Conservation (phyloP, 2,888 invertebrate species). For the Meteorus colon region DNA sequence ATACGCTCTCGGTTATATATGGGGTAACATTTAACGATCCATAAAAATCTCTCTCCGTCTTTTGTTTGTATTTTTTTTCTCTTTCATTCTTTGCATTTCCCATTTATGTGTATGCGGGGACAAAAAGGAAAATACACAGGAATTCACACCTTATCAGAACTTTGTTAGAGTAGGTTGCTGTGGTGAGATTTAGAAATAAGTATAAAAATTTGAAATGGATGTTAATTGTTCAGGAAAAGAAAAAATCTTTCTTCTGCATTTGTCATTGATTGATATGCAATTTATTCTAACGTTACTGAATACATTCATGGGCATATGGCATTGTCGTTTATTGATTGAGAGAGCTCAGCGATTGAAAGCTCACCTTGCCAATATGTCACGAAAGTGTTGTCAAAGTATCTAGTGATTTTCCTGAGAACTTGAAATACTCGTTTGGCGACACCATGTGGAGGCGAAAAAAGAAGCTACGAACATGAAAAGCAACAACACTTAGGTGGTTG, state of each 20-base stretch:
- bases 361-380: background rate
- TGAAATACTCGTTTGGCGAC: background rate
- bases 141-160: background rate
- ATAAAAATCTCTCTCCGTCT: constrained; percentile 41
- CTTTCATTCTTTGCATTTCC: background rate
- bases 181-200: no score
- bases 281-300: no score
- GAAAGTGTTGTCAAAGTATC: background rate
- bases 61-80: background rate
- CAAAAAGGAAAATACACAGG: background rate
- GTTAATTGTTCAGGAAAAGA: no score
- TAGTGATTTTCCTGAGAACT: background rate
- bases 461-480: constrained; percentile 54
- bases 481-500: constrained; percentile 69
- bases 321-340: no score
- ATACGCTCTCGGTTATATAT: constrained; percentile 29
- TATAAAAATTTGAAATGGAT: no score
- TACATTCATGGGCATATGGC: no score
- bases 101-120: background rate
- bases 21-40: constrained; percentile 47
- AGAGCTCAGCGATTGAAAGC: no score
- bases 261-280: no score
- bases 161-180: no score
- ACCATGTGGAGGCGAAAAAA: constrained; percentile 8
- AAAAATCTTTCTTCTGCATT: no score